Evolutionary conservation across 64 coral and sea anemone genomes (phyloP), one percentile per base, ranked within the genome.

Genomic region (Platygyra sinensis): DNA sequence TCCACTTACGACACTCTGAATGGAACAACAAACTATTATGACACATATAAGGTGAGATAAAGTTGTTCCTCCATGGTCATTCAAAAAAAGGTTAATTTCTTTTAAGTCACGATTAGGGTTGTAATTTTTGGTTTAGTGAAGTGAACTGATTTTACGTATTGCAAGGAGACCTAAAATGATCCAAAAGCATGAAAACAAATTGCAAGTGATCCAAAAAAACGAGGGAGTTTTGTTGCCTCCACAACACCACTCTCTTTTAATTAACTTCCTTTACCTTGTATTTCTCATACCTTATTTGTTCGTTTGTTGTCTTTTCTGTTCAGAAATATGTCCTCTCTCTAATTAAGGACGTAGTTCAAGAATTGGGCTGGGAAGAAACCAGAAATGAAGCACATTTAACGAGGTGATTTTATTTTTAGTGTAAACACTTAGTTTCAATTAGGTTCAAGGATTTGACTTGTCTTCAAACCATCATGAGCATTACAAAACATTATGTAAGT

Each of bases 351-450:
- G 27, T 87, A 19, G 82, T 76, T 1, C 4, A 38, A 4, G 83
- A 92, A 22, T 78, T 92, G 8, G 83, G 83, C 10, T 92, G 90
- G 90, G 16, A 80, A 65, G 90, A 92, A 71, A 24, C 24, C 2
- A 0, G 0, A 4, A 2, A 39, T 31, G 90, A 86, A 18, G n/a
- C 39, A 18, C 90, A 92, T 87, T 72, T 92, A 25, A 62, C 80
- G 19, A 86, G 85, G 90, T 92, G 67, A 83, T 32, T 50, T 8
- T 60, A 0, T 57, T 57, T 57, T 11, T 15, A 11, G 10, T 57
- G 54, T 57, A 16, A 57, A 14, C 54, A 3, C 54, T 2, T 57
- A 14, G 12, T 57, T 57, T 11, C 10, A 1, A 15, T 57, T 16
- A 13, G 54, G 54, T 57, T 57, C 42, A 57, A 57, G 10, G 54